These are phyloP conservation scores for Trichoplusia ni DNA, from an alignment of 1,140 invertebrate genomes.

Conservation along the genomic window DNA sequence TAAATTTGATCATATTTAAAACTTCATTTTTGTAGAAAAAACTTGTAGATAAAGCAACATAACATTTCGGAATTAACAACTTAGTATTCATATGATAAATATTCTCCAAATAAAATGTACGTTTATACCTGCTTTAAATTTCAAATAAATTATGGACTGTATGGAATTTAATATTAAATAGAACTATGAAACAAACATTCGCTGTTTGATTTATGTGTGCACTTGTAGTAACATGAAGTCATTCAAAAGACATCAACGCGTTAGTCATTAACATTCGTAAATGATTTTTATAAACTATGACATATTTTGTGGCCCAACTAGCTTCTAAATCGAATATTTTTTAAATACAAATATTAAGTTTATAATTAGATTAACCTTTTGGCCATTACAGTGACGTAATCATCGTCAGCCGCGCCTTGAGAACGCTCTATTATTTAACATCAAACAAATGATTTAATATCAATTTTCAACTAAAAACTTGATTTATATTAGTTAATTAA, in stretches of 20 bases:
- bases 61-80: too few species aligned
- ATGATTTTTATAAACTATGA: too few species aligned
- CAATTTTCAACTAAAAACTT: not conserved
- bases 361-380: constrained; percentile 12
- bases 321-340: not conserved
- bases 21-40: too few species aligned
- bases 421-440: constrained; percentile 4
- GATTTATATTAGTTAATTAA: not conserved
- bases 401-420: not conserved
- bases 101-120: too few species aligned
- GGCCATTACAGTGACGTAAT: not conserved
- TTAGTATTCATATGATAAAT: too few species aligned
- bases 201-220: not conserved
- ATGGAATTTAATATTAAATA: too few species aligned
- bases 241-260: constrained; percentile 36
- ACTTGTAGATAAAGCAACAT: too few species aligned
- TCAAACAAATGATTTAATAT: constrained; percentile 5
- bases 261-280: constrained; percentile 7
- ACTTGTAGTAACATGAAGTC: constrained; percentile 5
- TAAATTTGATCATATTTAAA: too few species aligned
- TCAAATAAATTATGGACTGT: too few species aligned
- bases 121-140: too few species aligned
- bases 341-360: not conserved
- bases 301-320: not conserved
- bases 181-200: too few species aligned